Percentiles rank a stretch among this genome's conserved stretches.
Conservation (phyloP, 1,140 invertebrate species). For the Brachionus koreanus region DNA sequence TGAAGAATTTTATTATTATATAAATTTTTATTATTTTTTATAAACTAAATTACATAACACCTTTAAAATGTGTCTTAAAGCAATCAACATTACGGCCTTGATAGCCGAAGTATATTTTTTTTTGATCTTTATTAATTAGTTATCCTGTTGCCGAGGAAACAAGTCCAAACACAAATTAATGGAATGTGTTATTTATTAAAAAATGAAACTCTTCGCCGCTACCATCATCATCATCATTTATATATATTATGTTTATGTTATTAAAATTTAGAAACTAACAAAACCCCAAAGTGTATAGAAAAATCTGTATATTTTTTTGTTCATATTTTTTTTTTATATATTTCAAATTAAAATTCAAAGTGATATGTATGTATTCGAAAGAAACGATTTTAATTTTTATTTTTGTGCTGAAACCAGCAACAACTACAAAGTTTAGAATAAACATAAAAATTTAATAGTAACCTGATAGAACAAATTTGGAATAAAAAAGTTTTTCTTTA, state of each 20-base stretch:
- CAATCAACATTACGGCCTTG: not conserved
- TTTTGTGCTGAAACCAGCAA: conserved; percentile 32
- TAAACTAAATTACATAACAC: not conserved
- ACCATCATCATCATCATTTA: conserved; percentile 2
- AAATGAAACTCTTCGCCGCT: not conserved
- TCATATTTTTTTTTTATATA: conserved; percentile 8
- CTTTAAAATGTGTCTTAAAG: not conserved
- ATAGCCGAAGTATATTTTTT: not conserved
- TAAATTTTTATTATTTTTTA: not conserved
- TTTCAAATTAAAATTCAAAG: conserved; percentile 36
- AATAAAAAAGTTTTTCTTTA: not conserved
- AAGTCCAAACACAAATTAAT: not conserved
- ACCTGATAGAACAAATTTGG: conserved; percentile 3
- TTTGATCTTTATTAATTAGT: not conserved
- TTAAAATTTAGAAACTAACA: conserved; percentile 24
- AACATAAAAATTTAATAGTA: conserved; percentile 28
- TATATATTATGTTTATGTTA: conserved; percentile 37
- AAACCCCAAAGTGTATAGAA: conserved; percentile 7
- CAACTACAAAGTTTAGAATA: conserved; percentile 18
- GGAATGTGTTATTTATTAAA: not conserved
- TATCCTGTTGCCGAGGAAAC: conserved; percentile 17
- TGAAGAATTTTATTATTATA: not conserved
- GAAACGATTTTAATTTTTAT: conserved; percentile 12
- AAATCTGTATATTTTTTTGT: conserved; percentile 11
- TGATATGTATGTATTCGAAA: conserved; percentile 35